A percentile compares a stretch with the other conserved stretches of the same genome.
Conservation (phyloP, 2,797 vertebrate species). For the Simalia tracyae region DNA sequence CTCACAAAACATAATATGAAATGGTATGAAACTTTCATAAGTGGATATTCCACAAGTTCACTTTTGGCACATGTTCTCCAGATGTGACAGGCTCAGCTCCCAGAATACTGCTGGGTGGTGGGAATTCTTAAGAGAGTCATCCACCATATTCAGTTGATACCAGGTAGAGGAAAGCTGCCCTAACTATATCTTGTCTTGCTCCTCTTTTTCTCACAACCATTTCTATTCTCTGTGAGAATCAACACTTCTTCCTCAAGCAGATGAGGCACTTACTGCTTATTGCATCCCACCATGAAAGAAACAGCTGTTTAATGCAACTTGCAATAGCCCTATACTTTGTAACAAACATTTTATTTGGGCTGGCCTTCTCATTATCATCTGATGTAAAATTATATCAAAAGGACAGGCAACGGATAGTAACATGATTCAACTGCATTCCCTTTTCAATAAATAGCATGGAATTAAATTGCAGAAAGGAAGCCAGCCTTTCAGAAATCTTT, state of each 20-base stretch:
- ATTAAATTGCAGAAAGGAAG: neutral
- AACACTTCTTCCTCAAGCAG: neutral
- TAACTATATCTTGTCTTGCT: neutral
- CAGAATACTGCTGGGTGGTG: neutral
- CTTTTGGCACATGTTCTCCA: neutral
- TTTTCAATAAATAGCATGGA: neutral
- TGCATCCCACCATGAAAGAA: neutral
- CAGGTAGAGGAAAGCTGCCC: neutral
- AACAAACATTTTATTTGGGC: neutral
- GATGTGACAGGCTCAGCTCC: neutral
- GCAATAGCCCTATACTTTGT: neutral
- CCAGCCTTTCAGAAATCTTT: neutral
- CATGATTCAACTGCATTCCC: neutral
- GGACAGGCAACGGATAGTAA: neutral
- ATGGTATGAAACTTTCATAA: neutral
- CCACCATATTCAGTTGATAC: neutral
- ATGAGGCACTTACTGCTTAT: neutral
- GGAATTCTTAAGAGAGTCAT: neutral
- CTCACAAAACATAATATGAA: neutral
- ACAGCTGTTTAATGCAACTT: neutral
- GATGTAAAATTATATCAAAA: neutral
- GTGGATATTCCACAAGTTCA: neutral
- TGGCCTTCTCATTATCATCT: neutral
- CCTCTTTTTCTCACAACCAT: neutral
- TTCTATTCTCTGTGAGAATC: neutral